These are phyloP conservation scores for Spizaetus ornatus DNA, from an alignment of 2,113 vertebrate species.

Conservation along the genomic window DNA sequence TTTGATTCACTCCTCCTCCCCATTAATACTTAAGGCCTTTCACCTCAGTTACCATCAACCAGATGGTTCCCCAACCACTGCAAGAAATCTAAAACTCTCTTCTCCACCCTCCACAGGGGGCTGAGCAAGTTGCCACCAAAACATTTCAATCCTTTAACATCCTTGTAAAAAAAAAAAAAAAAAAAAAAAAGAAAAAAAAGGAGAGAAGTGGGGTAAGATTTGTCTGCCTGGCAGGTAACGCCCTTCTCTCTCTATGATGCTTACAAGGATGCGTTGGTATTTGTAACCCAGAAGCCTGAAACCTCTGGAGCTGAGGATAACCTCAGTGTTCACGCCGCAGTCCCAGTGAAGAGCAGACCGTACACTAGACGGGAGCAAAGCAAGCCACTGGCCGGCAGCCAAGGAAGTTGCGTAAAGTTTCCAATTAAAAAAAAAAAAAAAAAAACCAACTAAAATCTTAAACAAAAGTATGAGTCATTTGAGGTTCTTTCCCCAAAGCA, in stretches of 20 bases:
- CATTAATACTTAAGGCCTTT: not conserved
- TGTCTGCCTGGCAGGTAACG: not conserved
- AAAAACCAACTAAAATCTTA: not conserved
- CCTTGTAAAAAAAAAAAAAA: not conserved
- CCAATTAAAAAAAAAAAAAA: constrained; percentile 5
- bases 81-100: not conserved
- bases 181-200: too few relatives aligned
- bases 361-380: not conserved
- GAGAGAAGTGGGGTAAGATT: not conserved
- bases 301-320: not conserved
- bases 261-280: not conserved
- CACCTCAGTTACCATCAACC: not conserved
- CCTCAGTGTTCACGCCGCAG: not conserved
- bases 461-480: constrained; percentile 56
- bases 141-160: not conserved
- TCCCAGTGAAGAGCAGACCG: not conserved
- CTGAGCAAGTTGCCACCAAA: not conserved
- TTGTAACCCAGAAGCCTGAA: not conserved
- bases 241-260: not conserved
- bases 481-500: constrained; percentile 55
- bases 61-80: not conserved
- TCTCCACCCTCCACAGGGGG: not conserved
- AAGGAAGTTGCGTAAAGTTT: constrained; percentile 1
- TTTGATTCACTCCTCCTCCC: not conserved
- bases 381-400: constrained; percentile 22